Evolutionary conservation across 2,113 vertebrate species (phyloP).

Genomic region (Brienomyrus brachyistius): DNA sequence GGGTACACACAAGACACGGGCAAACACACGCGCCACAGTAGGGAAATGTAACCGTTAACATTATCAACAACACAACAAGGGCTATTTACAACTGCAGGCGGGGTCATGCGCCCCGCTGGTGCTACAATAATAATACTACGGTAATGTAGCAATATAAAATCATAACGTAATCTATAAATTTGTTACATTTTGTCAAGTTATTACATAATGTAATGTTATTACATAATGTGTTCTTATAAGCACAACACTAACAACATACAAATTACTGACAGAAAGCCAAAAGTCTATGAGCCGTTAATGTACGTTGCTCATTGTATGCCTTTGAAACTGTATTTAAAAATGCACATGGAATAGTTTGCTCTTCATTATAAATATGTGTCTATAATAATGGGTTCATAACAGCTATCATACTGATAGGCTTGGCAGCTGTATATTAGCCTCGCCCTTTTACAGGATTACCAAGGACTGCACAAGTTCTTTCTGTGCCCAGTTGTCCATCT

Average conservation of each 20-base stretch:
- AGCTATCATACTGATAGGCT: not conserved
- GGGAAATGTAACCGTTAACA: no score
- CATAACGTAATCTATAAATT: no score
- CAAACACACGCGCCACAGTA: no score
- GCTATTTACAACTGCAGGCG: no score
- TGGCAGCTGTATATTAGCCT: not conserved
- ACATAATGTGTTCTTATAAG: no score
- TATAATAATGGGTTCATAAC: not conserved
- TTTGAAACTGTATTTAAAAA: not conserved
- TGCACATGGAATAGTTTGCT: not conserved
- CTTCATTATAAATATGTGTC: not conserved
- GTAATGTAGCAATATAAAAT: no score
- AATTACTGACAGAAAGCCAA: not conserved
- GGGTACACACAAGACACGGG: no score
- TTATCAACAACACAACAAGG: no score
- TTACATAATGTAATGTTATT: no score
- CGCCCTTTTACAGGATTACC: not conserved
- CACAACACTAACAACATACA: not conserved
- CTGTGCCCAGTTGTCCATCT: not conserved
- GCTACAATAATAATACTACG: no score
- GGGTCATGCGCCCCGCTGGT: no score
- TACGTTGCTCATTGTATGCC: not conserved
- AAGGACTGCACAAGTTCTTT: not conserved
- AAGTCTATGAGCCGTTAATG: not conserved
- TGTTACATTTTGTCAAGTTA: no score